These are phyloP conservation scores for Enteromius radiatus DNA, from an alignment of 2,797 vertebrate species.

Conservation along the genomic window DNA sequence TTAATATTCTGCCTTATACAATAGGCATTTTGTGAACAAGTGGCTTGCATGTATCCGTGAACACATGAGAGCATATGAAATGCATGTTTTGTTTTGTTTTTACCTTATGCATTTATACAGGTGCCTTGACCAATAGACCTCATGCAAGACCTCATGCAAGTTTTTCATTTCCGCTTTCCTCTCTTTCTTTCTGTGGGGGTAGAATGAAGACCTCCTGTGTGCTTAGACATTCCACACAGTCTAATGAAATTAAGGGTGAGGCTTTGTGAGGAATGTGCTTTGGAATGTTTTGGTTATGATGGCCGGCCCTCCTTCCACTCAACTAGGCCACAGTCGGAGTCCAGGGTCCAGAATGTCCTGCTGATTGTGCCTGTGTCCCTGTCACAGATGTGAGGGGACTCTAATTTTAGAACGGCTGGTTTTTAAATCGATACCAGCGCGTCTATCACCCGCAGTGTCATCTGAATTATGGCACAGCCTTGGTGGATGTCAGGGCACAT, in stretches of 20 bases:
- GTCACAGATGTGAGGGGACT: conserved; percentile 61
- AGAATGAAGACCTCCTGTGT: conserved; percentile 53
- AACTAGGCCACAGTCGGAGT: not conserved
- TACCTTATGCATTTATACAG: conserved; percentile 37
- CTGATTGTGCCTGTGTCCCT: conserved; percentile 62
- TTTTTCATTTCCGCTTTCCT: conserved; percentile 77
- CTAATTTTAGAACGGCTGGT: conserved; percentile 74
- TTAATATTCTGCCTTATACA: not conserved
- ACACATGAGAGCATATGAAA: not conserved
- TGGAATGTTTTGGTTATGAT: conserved; percentile 81
- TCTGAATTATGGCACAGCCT: conserved; percentile 75
- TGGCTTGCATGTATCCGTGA: not conserved
- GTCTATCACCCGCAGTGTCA: conserved; percentile 72
- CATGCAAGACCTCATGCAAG: conserved; percentile 67
- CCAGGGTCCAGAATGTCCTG: conserved; percentile 54
- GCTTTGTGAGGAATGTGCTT: conserved; percentile 73
- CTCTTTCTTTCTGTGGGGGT: conserved; percentile 67
- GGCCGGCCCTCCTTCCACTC: conserved; percentile 23
- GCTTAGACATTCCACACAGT: conserved; percentile 76
- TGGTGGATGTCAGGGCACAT: conserved; percentile 76
- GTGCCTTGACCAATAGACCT: conserved; percentile 59
- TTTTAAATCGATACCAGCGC: conserved; percentile 78
- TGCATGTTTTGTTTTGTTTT: not conserved
- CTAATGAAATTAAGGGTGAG: conserved; percentile 77
- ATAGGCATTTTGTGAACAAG: not conserved